Conservation (phyloP, 1,140 invertebrate genomes). For the Mamestra configurata region DNA sequence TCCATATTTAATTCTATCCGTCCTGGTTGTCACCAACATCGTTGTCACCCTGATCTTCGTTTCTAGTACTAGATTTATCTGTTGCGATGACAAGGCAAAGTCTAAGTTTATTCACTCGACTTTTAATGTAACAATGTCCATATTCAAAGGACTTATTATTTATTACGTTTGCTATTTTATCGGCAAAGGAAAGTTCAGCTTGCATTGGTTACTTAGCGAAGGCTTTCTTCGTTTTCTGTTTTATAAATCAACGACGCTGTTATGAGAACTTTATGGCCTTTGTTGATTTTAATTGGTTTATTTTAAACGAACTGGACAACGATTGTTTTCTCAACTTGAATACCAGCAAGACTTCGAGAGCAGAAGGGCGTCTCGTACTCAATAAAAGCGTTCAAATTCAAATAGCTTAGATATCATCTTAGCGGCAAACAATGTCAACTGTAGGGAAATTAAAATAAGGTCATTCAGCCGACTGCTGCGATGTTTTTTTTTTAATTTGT, state of each 20-base stretch:
- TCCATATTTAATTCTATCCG: not conserved
- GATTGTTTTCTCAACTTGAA: no score
- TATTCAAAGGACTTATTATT: constrained; percentile 34
- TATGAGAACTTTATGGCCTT: not conserved
- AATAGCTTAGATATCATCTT: no score
- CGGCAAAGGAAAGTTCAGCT: not conserved
- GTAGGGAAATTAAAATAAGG: no score
- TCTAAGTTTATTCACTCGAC: constrained; percentile 30
- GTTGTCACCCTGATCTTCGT: constrained; percentile 10
- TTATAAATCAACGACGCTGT: not conserved
- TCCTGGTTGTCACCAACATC: not conserved
- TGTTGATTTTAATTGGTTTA: not conserved
- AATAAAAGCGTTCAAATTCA: no score
- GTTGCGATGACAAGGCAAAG: constrained; percentile 34
- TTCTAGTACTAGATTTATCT: constrained; percentile 44
- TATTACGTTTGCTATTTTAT: constrained; percentile 18
- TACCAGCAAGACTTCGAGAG: no score
- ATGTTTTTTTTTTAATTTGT: no score
- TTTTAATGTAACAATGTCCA: constrained; percentile 35
- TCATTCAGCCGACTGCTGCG: no score
- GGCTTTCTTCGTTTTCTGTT: not conserved
- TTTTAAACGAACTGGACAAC: not conserved
- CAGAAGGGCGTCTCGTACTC: no score
- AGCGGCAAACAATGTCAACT: no score
- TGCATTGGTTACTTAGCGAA: not conserved